Conservation (phyloP, 2,113 vertebrate genomes). For the Myotis yumanensis region DNA sequence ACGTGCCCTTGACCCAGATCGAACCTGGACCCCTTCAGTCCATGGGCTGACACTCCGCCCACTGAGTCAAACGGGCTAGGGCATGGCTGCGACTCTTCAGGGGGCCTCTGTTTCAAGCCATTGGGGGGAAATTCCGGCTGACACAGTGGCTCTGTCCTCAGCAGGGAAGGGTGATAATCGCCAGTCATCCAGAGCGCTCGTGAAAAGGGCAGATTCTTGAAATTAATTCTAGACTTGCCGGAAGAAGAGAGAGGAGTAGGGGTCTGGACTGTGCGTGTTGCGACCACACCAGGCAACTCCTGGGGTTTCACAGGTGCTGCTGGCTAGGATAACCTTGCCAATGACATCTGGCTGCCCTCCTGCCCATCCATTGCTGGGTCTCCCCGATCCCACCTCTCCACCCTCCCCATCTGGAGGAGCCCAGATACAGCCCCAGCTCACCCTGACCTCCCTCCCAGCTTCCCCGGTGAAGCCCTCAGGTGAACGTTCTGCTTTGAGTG, state of each 20-base stretch:
- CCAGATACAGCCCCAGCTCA: not conserved
- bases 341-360: not conserved
- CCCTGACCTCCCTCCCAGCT: not conserved
- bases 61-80: too few species aligned
- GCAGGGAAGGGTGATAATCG: not conserved
- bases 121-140: not conserved
- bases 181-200: not conserved
- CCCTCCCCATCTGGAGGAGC: not conserved
- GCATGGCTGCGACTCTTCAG: not conserved
- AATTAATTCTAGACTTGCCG: not conserved
- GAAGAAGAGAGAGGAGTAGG: not conserved
- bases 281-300: not conserved
- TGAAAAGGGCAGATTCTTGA: not conserved
- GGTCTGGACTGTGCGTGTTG: not conserved
- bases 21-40: too few species aligned
- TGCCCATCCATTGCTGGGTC: too few species aligned
- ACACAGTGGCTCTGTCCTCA: not conserved
- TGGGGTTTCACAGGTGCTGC: not conserved
- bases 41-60: too few species aligned
- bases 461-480: not conserved
- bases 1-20: too few species aligned
- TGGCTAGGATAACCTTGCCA: not conserved
- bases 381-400: not conserved
- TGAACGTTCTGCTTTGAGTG: not conserved
- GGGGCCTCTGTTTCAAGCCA: not conserved